Evolutionary conservation across 2,113 vertebrate genomes (phyloP).

Genomic region (Chascanopsetta lugubris): DNA sequence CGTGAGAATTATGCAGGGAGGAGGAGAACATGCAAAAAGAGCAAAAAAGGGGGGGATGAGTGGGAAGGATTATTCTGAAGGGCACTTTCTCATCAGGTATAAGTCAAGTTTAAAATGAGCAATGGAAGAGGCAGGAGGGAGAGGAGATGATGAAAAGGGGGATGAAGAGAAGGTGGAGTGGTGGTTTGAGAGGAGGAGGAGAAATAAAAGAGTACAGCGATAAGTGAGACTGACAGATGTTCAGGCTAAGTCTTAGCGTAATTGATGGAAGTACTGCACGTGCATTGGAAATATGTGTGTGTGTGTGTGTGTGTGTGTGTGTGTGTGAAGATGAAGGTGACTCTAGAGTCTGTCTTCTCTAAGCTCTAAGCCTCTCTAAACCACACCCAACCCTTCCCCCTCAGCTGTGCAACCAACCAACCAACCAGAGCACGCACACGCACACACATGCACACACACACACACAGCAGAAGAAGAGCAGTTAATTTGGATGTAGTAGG

Average conservation of each 20-base stretch:
- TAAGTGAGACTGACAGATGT: constrained; percentile 57
- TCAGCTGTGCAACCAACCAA: constrained; percentile 35
- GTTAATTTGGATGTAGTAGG: constrained; percentile 31
- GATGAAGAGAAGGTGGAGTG: constrained; percentile 28
- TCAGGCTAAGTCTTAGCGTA: constrained; percentile 43
- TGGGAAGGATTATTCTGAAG: constrained; percentile 52
- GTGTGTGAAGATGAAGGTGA: constrained; percentile 60
- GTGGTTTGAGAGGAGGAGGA: constrained; percentile 32
- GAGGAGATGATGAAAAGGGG: constrained; percentile 20
- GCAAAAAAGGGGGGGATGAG: constrained; percentile 21
- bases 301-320: constrained; percentile 1
- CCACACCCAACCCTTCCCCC: constrained; percentile 14
- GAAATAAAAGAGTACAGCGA: constrained; percentile 31
- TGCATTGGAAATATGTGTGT: constrained; percentile 11
- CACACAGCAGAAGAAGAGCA: constrained; percentile 17
- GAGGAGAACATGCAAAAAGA: constrained; percentile 1
- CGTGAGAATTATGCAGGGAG: constrained; percentile 7
- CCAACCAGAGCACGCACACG: constrained; percentile 2
- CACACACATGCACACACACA: constrained; percentile 10
- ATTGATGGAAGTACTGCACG: constrained; percentile 40
- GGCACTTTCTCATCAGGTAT: constrained; percentile 59
- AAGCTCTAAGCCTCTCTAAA: constrained; percentile 52
- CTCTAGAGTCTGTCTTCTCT: constrained; percentile 47
- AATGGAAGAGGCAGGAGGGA: constrained; percentile 28
- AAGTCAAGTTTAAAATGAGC: constrained; percentile 49